Base-by-base conservation (phyloP, 2,888 invertebrate species). In the Spodoptera picta region DNA sequence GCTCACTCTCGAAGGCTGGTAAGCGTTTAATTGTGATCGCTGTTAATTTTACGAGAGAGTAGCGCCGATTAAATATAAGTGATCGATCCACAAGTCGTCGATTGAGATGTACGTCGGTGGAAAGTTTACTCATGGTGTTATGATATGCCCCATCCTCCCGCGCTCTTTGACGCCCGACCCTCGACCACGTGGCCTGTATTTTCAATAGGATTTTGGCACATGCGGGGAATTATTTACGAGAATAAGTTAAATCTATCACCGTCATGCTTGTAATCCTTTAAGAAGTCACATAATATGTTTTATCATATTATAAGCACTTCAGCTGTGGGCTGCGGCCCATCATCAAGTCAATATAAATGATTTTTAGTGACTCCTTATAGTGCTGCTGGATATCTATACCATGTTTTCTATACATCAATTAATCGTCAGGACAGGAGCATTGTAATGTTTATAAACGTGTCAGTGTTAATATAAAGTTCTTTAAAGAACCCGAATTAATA, bases 21-120 rank as follows among this genome's bases (percentile, higher is more conserved):
- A 76, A 77, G 68, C 69, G 66, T 78, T 81, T 79, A 75, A 78
- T 77, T 82, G 75, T 76, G 70, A 75, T 73, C 71, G 57, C 67
- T 76, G 78, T 77, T 75, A 64, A 71, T 75, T 70, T 67, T 51
- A 69, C 60, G 63, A 69, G 65, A 65, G 73, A 77, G 69, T 72
- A 69, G 67, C 55, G 59, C 60, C 62, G 67, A 75, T 78, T 80
- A 67, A 78, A 76, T 76, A 68, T 56, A 72, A 52, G 45, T 24
- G 51, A 62, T 63, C 60, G 60, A 67, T 67, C 47, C 53, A 49
- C 45, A 64, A 56, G 44, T 63, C 46, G 41, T 23, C 68, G 60
- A 77, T 77, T 77, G 51, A 68, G 69, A 73, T 67, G 54, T 76
- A 54, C 42, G 57, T 14, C 42, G 36, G 24, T 49, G 23, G 55